Evolutionary conservation across 2,888 invertebrate species (phyloP), one percentile per base, ranked within the genome.

Genomic region (Embidobia sp.): DNA sequence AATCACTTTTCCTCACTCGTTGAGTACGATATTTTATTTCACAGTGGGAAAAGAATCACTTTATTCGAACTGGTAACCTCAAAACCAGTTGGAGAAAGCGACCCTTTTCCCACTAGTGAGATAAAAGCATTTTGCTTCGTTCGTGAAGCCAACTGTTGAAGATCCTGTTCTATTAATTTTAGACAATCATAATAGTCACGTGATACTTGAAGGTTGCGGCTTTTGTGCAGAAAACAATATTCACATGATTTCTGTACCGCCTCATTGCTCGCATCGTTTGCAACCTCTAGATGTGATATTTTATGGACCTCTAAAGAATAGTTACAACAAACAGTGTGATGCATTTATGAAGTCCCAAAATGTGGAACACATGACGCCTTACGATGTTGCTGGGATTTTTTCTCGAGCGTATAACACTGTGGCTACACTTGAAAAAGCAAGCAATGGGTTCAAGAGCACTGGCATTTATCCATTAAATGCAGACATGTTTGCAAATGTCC

Each of bases 161-260:
- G 77, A 82, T 72, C 87, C 85, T 44, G 22, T 69, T 7, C 18
- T 76, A 1, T 33, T 76, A 6, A 35, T 76, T 11, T n/a, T 70
- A 4, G 76, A 76, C 16, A 76, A 76, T 31, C 70, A 64, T 18
- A 6, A 5, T 8, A 76, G 59, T 33, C 75, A 64, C 35, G 27
- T 29, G n/a, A 42, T 57, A 16, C 11, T 69, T n/a, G 27, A 51
- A 11, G 61, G 42, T 8, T 53, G 22, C 13, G 16, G 22, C 18
- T 59, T 22, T 42, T 59, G 44, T 19, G n/a, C 5, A 6, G 10
- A 33, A 6, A 49, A 55, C 55, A 8, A 44, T 19, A 69, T 67
- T 6, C 57, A 49, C 8, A 44, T 73, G 19, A 16, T 79, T 11
- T 61, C 64, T 11, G 46, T 79, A 7, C 70, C 66, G 11, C 69